phyloP scores from a whole-genome alignment of 2,888 invertebrate species.

The Temnothorax unifasciatus region DNA sequence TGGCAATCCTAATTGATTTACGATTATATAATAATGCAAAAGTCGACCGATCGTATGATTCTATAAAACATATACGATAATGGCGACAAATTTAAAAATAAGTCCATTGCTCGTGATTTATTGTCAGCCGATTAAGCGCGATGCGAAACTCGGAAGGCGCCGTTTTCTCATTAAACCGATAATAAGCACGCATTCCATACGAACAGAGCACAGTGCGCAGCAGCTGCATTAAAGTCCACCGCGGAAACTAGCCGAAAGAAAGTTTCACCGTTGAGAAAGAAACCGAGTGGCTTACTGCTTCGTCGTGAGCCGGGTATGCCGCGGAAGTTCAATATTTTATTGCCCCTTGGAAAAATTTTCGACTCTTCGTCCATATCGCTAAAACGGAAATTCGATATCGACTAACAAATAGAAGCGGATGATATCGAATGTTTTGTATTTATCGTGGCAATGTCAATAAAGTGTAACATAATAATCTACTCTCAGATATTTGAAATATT shows the following conservation, averaged over 20 bases:
- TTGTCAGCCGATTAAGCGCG: neutral
- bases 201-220: conserved; percentile 5
- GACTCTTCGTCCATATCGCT: neutral
- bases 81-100: neutral
- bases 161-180: conserved; percentile 46
- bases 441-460: neutral
- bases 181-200: conserved; percentile 26
- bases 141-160: neutral
- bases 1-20: neutral
- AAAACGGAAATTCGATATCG: neutral
- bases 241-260: conserved; percentile 46
- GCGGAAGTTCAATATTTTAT: conserved; percentile 71
- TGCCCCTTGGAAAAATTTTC: conserved; percentile 34
- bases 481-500: neutral
- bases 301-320: conserved; percentile 60
- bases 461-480: neutral
- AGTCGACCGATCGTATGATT: no score
- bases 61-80: neutral
- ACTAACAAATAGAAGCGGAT: neutral
- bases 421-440: neutral
- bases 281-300: conserved; percentile 60
- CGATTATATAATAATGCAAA: neutral
- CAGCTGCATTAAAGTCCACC: conserved; percentile 34
- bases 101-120: neutral
- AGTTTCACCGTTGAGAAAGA: conserved; percentile 57